These are phyloP conservation scores for Crossocerus cetratus DNA, from an alignment of 2,888 invertebrate species.

Conservation along the genomic window DNA sequence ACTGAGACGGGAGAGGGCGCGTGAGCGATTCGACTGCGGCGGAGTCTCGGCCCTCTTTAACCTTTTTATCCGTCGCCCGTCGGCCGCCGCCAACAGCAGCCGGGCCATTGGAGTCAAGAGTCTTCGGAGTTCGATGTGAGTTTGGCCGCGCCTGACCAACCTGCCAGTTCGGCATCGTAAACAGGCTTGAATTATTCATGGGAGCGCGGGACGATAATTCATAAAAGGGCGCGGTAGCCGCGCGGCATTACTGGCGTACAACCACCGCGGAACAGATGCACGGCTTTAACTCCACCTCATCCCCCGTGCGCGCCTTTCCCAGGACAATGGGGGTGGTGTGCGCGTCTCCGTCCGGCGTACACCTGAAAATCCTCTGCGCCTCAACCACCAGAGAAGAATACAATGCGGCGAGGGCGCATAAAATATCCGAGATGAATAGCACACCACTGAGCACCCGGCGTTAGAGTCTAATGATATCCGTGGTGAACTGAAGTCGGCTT, in stretches of 20 bases:
- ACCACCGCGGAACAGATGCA: not conserved
- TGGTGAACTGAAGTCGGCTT: no score
- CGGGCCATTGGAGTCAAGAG: conserved; percentile 6
- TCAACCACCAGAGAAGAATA: no score
- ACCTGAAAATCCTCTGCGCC: no score
- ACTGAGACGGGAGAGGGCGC: conserved; percentile 31
- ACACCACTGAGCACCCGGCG: no score
- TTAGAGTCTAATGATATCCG: no score
- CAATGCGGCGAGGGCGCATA: no score
- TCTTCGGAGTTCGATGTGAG: conserved; percentile 43
- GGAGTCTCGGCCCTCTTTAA: conserved; percentile 48
- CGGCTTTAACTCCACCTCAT: no score
- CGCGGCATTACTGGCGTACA: not conserved
- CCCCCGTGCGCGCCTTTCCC: no score
- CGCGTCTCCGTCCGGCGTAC: no score
- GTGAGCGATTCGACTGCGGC: not conserved
- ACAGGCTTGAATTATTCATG: conserved; percentile 65
- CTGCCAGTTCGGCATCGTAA: conserved; percentile 54
- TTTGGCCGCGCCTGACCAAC: conserved; percentile 33
- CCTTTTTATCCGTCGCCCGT: conserved; percentile 47
- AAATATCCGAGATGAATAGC: no score
- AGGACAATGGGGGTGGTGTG: no score
- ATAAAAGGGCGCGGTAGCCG: conserved; percentile 44
- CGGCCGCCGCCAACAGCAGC: conserved; percentile 9
- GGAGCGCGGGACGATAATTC: conserved; percentile 56